phyloP scores from a whole-genome alignment of 2,888 invertebrate genomes.

The Ophion costatus region DNA sequence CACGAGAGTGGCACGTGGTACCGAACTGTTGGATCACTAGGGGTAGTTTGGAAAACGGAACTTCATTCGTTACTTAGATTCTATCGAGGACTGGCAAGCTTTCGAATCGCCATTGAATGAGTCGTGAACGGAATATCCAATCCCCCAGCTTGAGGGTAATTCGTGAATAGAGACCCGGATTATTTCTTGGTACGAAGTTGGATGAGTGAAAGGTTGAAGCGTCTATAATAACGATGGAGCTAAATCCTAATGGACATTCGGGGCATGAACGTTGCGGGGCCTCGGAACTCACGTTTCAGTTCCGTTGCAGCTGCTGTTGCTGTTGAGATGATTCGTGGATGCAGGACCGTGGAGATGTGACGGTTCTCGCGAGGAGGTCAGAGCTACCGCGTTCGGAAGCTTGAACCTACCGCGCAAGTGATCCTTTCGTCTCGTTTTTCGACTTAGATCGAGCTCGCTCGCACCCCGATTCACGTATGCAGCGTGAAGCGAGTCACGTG shows the following conservation, averaged over 20 bases:
- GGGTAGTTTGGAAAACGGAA: background rate
- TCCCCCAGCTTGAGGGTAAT: background rate
- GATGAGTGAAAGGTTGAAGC: background rate
- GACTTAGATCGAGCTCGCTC: conserved; percentile 91
- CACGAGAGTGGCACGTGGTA: background rate
- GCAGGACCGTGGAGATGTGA: conserved; percentile 87
- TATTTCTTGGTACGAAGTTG: too few relatives aligned
- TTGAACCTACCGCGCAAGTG: conserved; percentile 87
- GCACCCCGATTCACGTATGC: conserved; percentile 88
- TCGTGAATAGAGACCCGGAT: too few relatives aligned
- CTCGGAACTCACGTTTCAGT: conserved; percentile 86
- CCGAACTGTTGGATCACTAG: background rate
- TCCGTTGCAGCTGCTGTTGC: conserved; percentile 87
- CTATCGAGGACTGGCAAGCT: background rate
- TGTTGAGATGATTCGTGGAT: conserved; percentile 87
- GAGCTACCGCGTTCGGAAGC: conserved; percentile 85
- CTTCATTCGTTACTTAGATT: background rate
- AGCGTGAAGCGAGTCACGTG: conserved; percentile 90
- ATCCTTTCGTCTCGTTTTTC: conserved; percentile 88
- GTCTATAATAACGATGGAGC: background rate
- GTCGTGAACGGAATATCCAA: background rate
- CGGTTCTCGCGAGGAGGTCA: conserved; percentile 91
- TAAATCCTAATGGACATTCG: conserved; percentile 32
- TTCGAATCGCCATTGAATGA: background rate
- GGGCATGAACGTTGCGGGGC: conserved; percentile 22